Conservation (phyloP, 2,113 vertebrate genomes). For the Callithrix jacchus region DNA sequence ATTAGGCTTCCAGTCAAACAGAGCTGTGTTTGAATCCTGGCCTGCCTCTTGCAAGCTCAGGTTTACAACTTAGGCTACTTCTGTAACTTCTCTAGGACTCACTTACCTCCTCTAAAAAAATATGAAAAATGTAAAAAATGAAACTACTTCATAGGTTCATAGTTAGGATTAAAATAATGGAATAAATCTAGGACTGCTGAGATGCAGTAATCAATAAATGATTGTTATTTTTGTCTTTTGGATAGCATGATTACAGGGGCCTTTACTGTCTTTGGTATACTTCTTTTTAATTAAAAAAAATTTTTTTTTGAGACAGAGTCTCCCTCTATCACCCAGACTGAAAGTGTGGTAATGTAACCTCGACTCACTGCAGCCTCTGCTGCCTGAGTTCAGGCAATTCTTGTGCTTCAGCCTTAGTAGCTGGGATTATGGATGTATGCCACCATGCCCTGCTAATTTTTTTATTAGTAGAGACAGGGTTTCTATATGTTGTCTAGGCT, state of each 20-base stretch:
- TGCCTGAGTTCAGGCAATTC: too few relatives aligned
- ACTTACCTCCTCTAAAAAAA: neutral
- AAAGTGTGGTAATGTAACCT: too few relatives aligned
- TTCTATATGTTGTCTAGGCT: too few relatives aligned
- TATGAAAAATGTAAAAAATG: neutral
- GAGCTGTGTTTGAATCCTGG: neutral
- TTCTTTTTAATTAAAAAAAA: too few relatives aligned
- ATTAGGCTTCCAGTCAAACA: constrained; percentile 4
- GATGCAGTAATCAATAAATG: neutral
- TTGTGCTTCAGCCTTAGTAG: too few relatives aligned
- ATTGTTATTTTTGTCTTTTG: neutral
- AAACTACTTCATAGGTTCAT: neutral
- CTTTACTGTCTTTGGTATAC: neutral
- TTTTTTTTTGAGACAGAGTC: too few relatives aligned
- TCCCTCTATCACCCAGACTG: too few relatives aligned
- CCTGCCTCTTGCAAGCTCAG: neutral
- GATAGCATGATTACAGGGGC: neutral
- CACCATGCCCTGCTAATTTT: too few relatives aligned
- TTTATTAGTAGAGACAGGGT: too few relatives aligned
- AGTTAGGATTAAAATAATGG: constrained; percentile 37
- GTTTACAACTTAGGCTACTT: neutral
- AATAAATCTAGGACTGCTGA: neutral
- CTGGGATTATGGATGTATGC: too few relatives aligned
- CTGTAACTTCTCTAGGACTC: neutral
- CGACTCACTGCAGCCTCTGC: too few relatives aligned